Evolutionary conservation across 1,140 invertebrate species (phyloP).

Genomic region (Atopsyche davidsoni): DNA sequence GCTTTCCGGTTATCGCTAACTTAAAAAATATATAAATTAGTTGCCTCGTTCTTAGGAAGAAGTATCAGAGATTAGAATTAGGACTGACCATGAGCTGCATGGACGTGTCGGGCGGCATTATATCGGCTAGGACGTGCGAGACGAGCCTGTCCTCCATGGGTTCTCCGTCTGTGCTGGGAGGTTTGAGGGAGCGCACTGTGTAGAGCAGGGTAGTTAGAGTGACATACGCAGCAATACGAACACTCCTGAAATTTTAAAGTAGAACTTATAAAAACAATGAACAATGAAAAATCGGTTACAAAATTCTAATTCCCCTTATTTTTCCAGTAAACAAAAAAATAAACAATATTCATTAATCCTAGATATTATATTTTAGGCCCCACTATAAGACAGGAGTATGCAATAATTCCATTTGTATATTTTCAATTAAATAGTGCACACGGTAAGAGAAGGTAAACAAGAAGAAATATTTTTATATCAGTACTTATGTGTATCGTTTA

Average conservation of each 20-base stretch:
- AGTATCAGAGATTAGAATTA: neutral
- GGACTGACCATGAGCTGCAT: conserved; percentile 20
- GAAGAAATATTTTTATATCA: too few relatives aligned
- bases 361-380: too few relatives aligned
- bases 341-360: too few relatives aligned
- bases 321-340: conserved; percentile 1
- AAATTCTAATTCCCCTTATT: conserved; percentile 3
- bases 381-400: too few relatives aligned
- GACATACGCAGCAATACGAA: conserved; percentile 20
- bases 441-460: too few relatives aligned
- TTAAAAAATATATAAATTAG: too few relatives aligned
- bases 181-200: conserved; percentile 16
- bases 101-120: conserved; percentile 8
- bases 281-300: neutral
- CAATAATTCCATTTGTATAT: too few relatives aligned
- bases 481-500: too few relatives aligned
- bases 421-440: too few relatives aligned
- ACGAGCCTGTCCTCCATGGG: conserved; percentile 22
- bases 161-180: conserved; percentile 18
- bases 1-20: too few relatives aligned
- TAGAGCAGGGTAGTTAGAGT: conserved; percentile 14
- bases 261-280: neutral
- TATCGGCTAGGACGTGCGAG: conserved; percentile 17
- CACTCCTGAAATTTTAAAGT: conserved; percentile 11
- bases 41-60: too few relatives aligned